A percentile compares a stretch with the other conserved stretches of the same genome.
These are phyloP conservation scores for Rotaria socialis DNA, from an alignment of 2,888 invertebrate species.

Conservation along the genomic window DNA sequence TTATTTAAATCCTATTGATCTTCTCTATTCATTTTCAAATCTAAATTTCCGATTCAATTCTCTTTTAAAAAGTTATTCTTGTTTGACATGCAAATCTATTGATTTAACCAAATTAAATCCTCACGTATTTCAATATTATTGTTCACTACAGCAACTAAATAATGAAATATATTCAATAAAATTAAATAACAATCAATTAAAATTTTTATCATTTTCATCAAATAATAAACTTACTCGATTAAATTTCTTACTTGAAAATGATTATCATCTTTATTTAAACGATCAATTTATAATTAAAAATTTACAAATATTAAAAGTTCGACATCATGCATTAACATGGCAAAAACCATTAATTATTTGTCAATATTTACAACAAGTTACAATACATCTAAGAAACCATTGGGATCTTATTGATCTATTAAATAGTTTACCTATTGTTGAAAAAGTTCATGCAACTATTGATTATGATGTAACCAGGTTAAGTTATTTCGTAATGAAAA, in stretches of 20 bases:
- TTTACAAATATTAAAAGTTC: background rate
- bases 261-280: background rate
- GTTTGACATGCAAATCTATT: background rate
- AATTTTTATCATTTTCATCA: background rate
- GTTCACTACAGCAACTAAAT: background rate
- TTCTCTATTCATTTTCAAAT: background rate
- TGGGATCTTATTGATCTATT: background rate
- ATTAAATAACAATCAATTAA: background rate
- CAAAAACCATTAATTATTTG: background rate
- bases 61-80: background rate
- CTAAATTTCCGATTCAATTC: background rate
- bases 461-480: background rate
- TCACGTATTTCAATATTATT: background rate
- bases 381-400: background rate
- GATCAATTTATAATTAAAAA: background rate
- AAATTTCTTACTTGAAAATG: background rate
- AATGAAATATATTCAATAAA: conserved; percentile 1
- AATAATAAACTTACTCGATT: background rate
- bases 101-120: background rate
- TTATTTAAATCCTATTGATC: background rate
- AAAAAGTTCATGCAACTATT: background rate
- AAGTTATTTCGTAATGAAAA: background rate
- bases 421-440: background rate
- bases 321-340: background rate
- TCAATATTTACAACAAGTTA: background rate